Evolutionary conservation across 2,888 invertebrate genomes (phyloP), one percentile per base, ranked within the genome.

Genomic region (Nephrotoma appendiculata): DNA sequence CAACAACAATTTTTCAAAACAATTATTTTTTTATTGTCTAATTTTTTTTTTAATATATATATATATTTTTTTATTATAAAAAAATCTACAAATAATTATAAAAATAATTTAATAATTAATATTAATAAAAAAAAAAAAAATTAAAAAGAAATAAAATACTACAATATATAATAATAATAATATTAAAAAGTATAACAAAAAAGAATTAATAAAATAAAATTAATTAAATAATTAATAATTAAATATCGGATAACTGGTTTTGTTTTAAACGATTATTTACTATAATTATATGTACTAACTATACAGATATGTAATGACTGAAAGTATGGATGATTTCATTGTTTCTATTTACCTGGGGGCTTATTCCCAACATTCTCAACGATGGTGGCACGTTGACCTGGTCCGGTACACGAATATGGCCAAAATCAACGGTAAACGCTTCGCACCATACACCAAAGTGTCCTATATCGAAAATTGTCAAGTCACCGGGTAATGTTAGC

Each of bases 401-500:
- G 88, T 93, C 93, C 0, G 97, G 96, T 88, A 98, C 93, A 88
- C 93, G 91, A 86, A 98, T 94, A 92, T 98, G 97, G 0, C 97
- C 98, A 91, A 98, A 98, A 92, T 98, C 96, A 85, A 98, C 97
- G 84, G 97, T 95, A 93, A 97, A 98, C 6, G 96, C 96, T 91
- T 97, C 97, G 91, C 98, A 98, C 97, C 98, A 98, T 88, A 98
- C 95, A 41, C 96, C 97, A 91, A 98, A 96, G 92, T 97, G 97
- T 1, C 97, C 98, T 90, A 98, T 96, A 92, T 98, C 97, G 91
- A 97, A 97, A 86, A 98, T 94, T 5, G 98, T 98, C 90, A 98
- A 92, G 90, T 97, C 97, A 88, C 95, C 96, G 0, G 98, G 98
- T 88, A 98, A 92, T 0, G 97, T 97, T 48, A 98, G 93, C 7